These are phyloP conservation scores for Onychostoma macrolepis DNA, from an alignment of 2,113 vertebrate genomes.

Conservation along the genomic window DNA sequence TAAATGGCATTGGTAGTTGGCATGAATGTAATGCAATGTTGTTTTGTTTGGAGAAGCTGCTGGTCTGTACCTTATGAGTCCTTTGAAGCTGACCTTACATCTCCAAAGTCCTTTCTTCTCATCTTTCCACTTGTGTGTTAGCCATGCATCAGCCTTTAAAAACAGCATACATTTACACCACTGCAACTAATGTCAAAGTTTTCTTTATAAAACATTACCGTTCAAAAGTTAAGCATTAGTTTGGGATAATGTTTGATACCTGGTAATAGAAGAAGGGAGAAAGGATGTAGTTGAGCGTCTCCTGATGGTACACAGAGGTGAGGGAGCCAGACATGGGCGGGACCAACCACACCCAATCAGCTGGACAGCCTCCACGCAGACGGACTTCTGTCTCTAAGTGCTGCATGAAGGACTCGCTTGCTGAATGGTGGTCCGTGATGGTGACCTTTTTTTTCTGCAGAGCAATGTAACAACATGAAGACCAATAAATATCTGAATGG, in stretches of 20 bases:
- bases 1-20: background rate
- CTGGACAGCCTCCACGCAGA: slow-evolving; percentile 83
- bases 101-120: slow-evolving; percentile 72
- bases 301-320: slow-evolving; percentile 85
- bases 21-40: background rate
- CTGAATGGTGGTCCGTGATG: slow-evolving; percentile 86
- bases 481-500: background rate
- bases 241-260: slow-evolving; percentile 64
- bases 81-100: slow-evolving; percentile 71
- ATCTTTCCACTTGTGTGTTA: slow-evolving; percentile 82
- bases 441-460: slow-evolving; percentile 83
- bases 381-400: slow-evolving; percentile 84
- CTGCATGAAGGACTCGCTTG: slow-evolving; percentile 84
- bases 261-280: slow-evolving; percentile 89
- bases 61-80: slow-evolving; percentile 74
- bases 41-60: slow-evolving; percentile 39
- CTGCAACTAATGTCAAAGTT: background rate
- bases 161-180: slow-evolving; percentile 26
- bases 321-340: slow-evolving; percentile 85
- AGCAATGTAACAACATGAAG: background rate
- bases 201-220: background rate
- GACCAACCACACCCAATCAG: slow-evolving; percentile 87
- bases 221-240: background rate
- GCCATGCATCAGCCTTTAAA: slow-evolving; percentile 81
- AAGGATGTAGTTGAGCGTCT: slow-evolving; percentile 86